Percentiles rank a stretch among this genome's conserved stretches.
phyloP scores from a whole-genome alignment of 23 tunicate genomes.

The Ciona savignyi region DNA sequence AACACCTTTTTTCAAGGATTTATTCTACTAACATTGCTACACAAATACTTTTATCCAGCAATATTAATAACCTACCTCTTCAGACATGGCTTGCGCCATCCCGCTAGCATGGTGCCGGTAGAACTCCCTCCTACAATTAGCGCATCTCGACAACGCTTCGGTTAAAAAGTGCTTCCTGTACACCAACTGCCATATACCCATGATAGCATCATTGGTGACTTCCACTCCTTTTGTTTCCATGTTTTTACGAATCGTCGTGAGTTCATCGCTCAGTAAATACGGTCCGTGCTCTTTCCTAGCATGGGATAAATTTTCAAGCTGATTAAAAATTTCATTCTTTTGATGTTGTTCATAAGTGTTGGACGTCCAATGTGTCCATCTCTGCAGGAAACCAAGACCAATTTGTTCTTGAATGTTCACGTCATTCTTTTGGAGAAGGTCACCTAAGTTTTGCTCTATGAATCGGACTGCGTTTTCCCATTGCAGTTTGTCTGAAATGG shows the following conservation, averaged over 20 bases:
- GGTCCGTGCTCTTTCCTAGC: slow-evolving; percentile 47
- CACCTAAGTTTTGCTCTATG: slow-evolving; percentile 71
- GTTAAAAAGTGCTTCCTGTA: slow-evolving; percentile 41
- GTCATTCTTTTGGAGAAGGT: slow-evolving; percentile 47
- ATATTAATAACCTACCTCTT: no score
- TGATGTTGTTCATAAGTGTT: slow-evolving; percentile 47
- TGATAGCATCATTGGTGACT: slow-evolving; percentile 21
- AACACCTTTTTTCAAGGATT: no score
- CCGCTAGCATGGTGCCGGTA: slow-evolving; percentile 55
- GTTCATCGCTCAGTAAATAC: slow-evolving; percentile 69
- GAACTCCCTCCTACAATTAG: slow-evolving; percentile 41
- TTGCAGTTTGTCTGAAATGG: slow-evolving; percentile 68
- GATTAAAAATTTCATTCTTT: slow-evolving; percentile 53
- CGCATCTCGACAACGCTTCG: slow-evolving; percentile 29
- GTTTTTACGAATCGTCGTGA: slow-evolving; percentile 80
- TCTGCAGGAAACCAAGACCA: slow-evolving; percentile 69
- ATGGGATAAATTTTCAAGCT: slow-evolving; percentile 51
- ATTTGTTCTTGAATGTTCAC: slow-evolving; percentile 47
- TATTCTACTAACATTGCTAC: no score
- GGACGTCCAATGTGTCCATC: slow-evolving; percentile 78
- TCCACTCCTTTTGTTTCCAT: slow-evolving; percentile 67
- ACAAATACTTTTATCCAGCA: no score
- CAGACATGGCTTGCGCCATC: slow-evolving; percentile 33
- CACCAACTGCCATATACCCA: slow-evolving; percentile 35
- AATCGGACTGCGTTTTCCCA: slow-evolving; percentile 85